Conservation (phyloP, 2,113 vertebrate species). For the Calidris pugnax region DNA sequence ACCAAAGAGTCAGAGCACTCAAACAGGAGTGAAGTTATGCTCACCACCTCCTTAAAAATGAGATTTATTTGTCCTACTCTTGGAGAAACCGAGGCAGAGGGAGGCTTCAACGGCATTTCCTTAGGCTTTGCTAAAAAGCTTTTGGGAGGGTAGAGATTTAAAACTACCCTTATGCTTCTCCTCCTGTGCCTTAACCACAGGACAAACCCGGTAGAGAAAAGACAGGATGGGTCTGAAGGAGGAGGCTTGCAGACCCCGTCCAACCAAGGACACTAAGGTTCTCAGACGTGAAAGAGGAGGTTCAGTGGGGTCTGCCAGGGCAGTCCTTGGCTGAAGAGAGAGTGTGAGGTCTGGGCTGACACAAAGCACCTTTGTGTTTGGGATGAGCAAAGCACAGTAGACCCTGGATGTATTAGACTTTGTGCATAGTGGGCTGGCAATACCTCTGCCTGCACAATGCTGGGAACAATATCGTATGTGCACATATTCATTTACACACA, state of each 20-base stretch:
- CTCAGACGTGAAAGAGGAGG: neutral
- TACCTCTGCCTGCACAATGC: neutral
- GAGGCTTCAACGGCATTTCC: neutral
- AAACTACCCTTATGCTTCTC: neutral
- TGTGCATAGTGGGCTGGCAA: neutral
- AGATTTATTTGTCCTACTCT: neutral
- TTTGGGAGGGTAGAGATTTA: neutral
- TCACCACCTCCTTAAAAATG: neutral
- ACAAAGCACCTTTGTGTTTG: neutral
- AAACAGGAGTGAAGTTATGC: neutral
- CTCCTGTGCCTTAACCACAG: neutral
- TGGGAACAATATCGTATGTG: neutral
- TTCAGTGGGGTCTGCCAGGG: neutral
- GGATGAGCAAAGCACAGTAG: neutral
- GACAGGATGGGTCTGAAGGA: neutral
- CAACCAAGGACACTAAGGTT: neutral
- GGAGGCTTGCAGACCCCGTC: neutral
- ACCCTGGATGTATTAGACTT: neutral
- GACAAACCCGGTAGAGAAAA: neutral
- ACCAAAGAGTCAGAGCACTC: neutral
- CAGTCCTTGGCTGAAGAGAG: neutral
- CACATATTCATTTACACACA: neutral
- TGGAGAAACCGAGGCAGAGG: neutral
- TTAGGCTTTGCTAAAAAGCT: neutral
- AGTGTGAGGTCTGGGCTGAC: neutral